Evolutionary conservation across 2,113 vertebrate genomes (phyloP).

Genomic region (Haemorhous mexicanus): DNA sequence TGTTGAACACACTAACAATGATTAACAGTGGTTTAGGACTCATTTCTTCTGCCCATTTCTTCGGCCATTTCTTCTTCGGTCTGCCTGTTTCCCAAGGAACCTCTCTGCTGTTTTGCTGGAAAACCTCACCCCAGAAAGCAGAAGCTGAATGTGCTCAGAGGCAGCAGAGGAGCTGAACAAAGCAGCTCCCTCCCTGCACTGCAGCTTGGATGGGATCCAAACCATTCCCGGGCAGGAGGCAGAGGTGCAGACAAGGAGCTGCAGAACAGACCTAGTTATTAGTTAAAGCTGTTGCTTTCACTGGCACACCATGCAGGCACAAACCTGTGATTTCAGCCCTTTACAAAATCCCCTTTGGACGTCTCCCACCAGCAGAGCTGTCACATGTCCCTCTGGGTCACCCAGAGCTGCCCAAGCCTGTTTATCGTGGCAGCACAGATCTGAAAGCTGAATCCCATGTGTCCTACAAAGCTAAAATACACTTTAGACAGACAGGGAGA

Average conservation of each 20-base stretch:
- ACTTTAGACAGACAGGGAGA: background rate
- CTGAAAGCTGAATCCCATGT: background rate
- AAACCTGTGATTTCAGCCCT: background rate
- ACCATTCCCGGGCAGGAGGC: background rate
- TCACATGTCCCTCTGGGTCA: background rate
- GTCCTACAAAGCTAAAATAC: background rate
- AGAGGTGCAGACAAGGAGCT: slow-evolving; percentile 10
- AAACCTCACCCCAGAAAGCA: background rate
- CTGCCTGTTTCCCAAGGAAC: background rate
- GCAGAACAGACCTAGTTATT: background rate
- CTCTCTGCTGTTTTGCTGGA: background rate
- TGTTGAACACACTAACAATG: background rate
- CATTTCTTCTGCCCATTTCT: background rate
- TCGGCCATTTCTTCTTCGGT: background rate
- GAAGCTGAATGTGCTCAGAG: background rate
- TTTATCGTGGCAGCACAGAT: background rate
- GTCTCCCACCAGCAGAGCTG: background rate
- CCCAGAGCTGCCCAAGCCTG: background rate
- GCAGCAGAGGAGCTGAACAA: slow-evolving; percentile 19
- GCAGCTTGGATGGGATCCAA: slow-evolving; percentile 54
- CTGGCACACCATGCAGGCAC: background rate
- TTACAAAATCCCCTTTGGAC: background rate
- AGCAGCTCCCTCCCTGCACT: slow-evolving; percentile 44
- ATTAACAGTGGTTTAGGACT: background rate
- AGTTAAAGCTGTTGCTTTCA: background rate